phyloP scores from a whole-genome alignment of 2,888 invertebrate genomes.

The Tuta absoluta region DNA sequence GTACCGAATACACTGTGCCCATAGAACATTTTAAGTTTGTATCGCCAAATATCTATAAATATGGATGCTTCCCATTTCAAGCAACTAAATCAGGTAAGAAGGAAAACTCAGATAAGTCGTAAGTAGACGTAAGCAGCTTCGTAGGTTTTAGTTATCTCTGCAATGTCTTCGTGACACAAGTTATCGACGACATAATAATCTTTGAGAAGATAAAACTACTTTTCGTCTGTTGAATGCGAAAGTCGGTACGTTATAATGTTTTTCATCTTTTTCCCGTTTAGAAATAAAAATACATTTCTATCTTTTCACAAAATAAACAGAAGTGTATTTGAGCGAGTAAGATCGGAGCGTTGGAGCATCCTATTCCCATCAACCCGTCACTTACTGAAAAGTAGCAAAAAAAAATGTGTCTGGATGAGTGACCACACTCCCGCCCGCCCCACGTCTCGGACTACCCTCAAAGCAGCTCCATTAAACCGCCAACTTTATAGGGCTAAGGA shows the following conservation, averaged over 20 bases:
- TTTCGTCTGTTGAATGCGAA: neutral
- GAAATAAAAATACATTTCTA: neutral
- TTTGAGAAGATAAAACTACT: neutral
- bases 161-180: neutral
- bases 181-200: neutral
- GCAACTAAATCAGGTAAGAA: conserved; percentile 25
- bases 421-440: conserved; percentile 51
- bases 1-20: too few relatives aligned
- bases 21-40: too few relatives aligned
- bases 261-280: neutral
- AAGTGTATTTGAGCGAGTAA: conserved; percentile 38
- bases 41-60: neutral
- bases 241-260: neutral
- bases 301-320: neutral
- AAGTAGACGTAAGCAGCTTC: conserved; percentile 11
- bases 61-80: conserved; percentile 24
- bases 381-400: conserved; percentile 54
- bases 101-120: conserved; percentile 16
- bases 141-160: conserved; percentile 8
- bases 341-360: conserved; percentile 51
- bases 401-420: conserved; percentile 42
- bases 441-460: conserved; percentile 50
- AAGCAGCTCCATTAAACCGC: conserved; percentile 74
- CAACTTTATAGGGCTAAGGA: conserved; percentile 59
- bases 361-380: conserved; percentile 63